Percentiles rank a stretch among this genome's conserved stretches.
phyloP scores from a whole-genome alignment of 2,797 vertebrate genomes.

The Sebastes cheni region DNA sequence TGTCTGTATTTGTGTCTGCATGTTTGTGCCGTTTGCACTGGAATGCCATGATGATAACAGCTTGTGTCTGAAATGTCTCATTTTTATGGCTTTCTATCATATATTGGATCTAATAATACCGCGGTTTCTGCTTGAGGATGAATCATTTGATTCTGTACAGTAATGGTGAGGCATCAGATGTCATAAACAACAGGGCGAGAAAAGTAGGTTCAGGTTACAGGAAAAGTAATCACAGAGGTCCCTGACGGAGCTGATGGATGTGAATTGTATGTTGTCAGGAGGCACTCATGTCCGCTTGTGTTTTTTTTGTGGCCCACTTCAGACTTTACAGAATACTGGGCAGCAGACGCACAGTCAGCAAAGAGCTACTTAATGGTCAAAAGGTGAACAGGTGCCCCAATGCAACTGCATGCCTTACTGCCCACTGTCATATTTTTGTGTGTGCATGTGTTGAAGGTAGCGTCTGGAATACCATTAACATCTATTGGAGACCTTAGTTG shows the following conservation, averaged over 20 bases:
- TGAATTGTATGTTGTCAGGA: neutral
- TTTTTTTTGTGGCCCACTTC: slow-evolving; percentile 26
- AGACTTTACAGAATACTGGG: slow-evolving; percentile 29
- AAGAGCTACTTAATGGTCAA: slow-evolving; percentile 44
- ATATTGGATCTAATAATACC: neutral
- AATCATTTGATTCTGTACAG: neutral
- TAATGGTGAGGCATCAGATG: neutral
- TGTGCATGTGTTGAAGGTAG: neutral
- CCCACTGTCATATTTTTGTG: slow-evolving; percentile 14
- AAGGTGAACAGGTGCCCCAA: slow-evolving; percentile 75
- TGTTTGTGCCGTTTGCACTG: slow-evolving; percentile 22
- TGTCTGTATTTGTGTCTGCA: slow-evolving; percentile 37
- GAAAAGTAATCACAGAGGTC: slow-evolving; percentile 4
- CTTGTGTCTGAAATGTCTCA: neutral
- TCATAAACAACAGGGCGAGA: neutral
- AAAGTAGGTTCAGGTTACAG: slow-evolving; percentile 4
- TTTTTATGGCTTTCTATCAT: slow-evolving; percentile 1
- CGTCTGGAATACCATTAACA: slow-evolving; percentile 5
- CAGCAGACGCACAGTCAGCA: slow-evolving; percentile 33
- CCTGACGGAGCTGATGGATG: slow-evolving; percentile 19
- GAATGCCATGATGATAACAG: slow-evolving; percentile 14
- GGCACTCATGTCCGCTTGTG: neutral
- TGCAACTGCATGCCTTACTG: slow-evolving; percentile 35
- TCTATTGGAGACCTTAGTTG: neutral
- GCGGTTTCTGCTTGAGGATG: neutral